Percentiles rank a stretch among this genome's conserved stretches.
These are phyloP conservation scores for Drosophila helvetica DNA, from an alignment of 2,888 invertebrate species.

Conservation along the genomic window DNA sequence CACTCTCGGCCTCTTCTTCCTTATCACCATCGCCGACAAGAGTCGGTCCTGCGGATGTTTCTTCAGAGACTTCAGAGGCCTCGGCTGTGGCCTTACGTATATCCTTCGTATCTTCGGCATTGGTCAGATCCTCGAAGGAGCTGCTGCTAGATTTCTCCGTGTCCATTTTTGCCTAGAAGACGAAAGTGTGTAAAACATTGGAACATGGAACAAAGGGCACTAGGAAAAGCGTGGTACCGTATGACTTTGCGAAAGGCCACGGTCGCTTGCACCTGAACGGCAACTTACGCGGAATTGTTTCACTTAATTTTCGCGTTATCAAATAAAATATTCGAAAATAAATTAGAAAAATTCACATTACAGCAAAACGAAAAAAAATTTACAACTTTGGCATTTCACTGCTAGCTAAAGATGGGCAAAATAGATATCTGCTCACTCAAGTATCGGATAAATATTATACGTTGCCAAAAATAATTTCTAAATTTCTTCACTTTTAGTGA, in stretches of 20 bases:
- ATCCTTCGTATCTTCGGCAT: conserved; percentile 85
- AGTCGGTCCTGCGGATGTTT: conserved; percentile 22
- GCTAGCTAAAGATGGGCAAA: conserved; percentile 18
- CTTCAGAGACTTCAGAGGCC: conserved; percentile 35
- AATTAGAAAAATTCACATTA: conserved; percentile 20
- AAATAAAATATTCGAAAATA: conserved; percentile 20
- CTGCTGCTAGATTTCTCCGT: conserved; percentile 87
- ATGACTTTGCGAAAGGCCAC: not conserved
- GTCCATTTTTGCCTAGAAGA: conserved; percentile 71
- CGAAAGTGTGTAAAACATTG: conserved; percentile 40
- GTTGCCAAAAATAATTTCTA: not conserved
- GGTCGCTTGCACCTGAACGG: not conserved
- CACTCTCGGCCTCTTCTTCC: conserved; percentile 46
- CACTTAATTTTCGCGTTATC: not conserved
- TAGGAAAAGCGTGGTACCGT: conserved; percentile 9
- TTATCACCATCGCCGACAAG: conserved; percentile 1
- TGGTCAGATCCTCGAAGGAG: conserved; percentile 87
- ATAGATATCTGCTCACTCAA: conserved; percentile 4
- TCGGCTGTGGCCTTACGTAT: conserved; percentile 38
- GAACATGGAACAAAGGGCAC: conserved; percentile 75
- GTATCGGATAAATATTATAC: not conserved
- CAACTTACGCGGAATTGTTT: conserved; percentile 14
- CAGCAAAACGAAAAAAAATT: conserved; percentile 33
- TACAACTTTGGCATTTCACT: conserved; percentile 37
- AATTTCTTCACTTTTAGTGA: not conserved